phyloP scores from a whole-genome alignment of 1,140 invertebrate genomes.

The Drosophila ficusphila region DNA sequence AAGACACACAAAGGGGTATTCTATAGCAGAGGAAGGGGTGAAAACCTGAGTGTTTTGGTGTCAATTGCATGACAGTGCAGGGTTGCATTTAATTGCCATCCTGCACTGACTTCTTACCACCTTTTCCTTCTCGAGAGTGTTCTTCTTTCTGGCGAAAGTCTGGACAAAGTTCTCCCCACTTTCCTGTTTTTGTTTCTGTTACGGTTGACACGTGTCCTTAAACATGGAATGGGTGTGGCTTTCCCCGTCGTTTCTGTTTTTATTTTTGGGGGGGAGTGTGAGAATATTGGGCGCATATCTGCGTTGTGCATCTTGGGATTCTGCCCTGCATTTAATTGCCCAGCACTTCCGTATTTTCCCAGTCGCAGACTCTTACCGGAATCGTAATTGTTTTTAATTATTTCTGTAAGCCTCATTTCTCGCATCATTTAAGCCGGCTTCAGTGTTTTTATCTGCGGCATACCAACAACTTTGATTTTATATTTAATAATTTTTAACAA shows the following conservation, averaged over 20 bases:
- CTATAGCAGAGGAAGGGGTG: neutral
- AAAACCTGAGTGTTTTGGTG: slow-evolving; percentile 5
- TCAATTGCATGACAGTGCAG: slow-evolving; percentile 15
- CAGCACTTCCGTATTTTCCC: slow-evolving; percentile 1
- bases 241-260: neutral
- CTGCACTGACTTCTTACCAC: neutral
- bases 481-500: no score
- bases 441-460: neutral
- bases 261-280: neutral
- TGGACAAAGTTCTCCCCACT: neutral
- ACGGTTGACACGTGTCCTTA: slow-evolving; percentile 45
- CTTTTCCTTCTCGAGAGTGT: neutral
- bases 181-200: slow-evolving; percentile 18
- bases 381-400: slow-evolving; percentile 42
- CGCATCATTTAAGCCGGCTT: slow-evolving; percentile 35
- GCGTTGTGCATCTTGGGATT: slow-evolving; percentile 53
- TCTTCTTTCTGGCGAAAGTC: neutral
- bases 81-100: slow-evolving; percentile 40
- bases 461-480: no score
- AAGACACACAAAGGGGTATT: neutral
- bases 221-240: slow-evolving; percentile 18
- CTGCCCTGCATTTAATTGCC: slow-evolving; percentile 69
- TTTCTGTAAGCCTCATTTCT: slow-evolving; percentile 26
- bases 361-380: neutral
- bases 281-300: slow-evolving; percentile 33